Conservation (phyloP, 2,888 invertebrate genomes). For the Smittia sp. region DNA sequence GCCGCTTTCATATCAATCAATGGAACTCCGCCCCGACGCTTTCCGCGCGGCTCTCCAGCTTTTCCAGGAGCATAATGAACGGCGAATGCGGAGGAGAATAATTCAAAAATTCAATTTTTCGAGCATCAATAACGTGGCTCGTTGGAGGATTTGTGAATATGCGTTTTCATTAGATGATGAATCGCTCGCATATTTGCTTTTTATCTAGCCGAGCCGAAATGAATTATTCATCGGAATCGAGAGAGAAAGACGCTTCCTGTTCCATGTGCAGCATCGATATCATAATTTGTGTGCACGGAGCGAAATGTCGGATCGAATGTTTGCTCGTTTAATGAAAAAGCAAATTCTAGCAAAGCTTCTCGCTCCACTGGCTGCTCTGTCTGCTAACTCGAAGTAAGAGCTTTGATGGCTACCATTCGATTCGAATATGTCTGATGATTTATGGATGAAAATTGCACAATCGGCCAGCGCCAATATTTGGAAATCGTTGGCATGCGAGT, state of each 20-base stretch:
- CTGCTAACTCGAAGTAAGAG: neutral
- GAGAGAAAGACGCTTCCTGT: neutral
- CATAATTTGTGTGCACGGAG: neutral
- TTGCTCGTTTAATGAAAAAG: constrained; percentile 6
- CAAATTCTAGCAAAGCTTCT: constrained; percentile 8
- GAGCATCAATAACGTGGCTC: neutral
- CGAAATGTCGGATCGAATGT: neutral
- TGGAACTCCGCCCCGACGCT: constrained; percentile 4
- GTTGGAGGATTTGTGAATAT: neutral
- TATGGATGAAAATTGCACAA: constrained; percentile 27
- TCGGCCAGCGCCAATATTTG: neutral
- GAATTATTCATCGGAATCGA: neutral
- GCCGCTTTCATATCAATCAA: constrained; percentile 35
- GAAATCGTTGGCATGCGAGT: neutral
- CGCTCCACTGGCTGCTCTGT: neutral
- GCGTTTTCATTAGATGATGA: constrained; percentile 24
- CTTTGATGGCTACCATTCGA: neutral
- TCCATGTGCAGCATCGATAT: constrained; percentile 25
- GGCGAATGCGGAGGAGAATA: constrained; percentile 22
- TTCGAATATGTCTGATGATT: constrained; percentile 23
- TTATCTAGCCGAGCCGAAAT: constrained; percentile 4
- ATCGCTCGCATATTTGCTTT: constrained; percentile 23
- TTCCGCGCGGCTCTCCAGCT: neutral
- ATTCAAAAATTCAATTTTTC: constrained; percentile 29
- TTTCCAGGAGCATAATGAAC: constrained; percentile 25